phyloP scores from a whole-genome alignment of 2,797 vertebrate species.

The Notoglanidium macrostoma region DNA sequence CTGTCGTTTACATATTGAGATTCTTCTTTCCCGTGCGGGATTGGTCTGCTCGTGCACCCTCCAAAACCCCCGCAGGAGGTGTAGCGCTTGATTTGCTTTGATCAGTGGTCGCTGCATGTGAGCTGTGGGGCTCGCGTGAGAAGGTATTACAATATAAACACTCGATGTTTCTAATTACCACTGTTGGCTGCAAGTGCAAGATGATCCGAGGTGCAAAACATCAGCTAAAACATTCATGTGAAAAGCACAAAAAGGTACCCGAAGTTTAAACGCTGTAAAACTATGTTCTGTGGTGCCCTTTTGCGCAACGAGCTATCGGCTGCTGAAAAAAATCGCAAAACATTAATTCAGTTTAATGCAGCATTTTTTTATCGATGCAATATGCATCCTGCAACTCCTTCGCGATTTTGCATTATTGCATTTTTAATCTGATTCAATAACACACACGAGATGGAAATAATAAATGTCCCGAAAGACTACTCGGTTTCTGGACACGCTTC shows the following conservation, averaged over 20 bases:
- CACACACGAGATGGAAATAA: neutral
- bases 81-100: conserved; percentile 80
- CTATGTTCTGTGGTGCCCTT: neutral
- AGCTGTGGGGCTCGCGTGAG: conserved; percentile 57
- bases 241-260: neutral
- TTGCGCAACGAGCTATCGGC: neutral
- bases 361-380: neutral
- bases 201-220: neutral
- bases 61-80: conserved; percentile 70
- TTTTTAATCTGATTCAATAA: neutral
- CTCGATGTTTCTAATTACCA: conserved; percentile 16
- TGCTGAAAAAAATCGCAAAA: neutral
- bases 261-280: neutral
- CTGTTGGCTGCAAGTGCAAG: conserved; percentile 20
- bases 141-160: conserved; percentile 42
- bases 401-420: neutral
- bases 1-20: conserved; percentile 87
- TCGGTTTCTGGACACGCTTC: neutral
- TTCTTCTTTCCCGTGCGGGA: conserved; percentile 76
- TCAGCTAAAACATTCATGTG: neutral
- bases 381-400: neutral
- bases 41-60: conserved; percentile 68
- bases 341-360: neutral
- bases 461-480: neutral
- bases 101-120: conserved; percentile 86